Conservation (phyloP, 2,113 vertebrate species). For the Ia io region DNA sequence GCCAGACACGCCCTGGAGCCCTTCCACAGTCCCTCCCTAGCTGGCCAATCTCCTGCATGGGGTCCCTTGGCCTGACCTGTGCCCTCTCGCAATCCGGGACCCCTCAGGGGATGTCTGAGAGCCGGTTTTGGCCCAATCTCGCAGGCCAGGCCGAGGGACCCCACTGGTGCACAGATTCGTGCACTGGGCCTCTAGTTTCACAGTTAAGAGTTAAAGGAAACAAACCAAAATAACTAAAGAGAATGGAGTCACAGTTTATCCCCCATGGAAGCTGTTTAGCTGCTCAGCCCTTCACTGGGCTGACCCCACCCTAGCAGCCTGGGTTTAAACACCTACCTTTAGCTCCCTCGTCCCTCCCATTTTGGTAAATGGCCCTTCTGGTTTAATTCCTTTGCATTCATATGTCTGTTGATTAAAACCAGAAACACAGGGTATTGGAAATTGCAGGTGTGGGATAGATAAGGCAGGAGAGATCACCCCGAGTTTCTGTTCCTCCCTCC, state of each 20-base stretch:
- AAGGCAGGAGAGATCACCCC: background rate
- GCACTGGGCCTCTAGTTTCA: background rate
- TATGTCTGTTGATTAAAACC: constrained; percentile 34
- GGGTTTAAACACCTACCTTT: constrained; percentile 20
- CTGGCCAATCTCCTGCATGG: too few relatives aligned
- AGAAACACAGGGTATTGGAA: background rate
- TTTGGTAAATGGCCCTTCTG: constrained; percentile 24
- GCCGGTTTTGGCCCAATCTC: too few relatives aligned
- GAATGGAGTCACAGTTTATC: too few relatives aligned
- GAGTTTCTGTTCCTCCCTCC: background rate
- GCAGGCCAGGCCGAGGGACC: too few relatives aligned
- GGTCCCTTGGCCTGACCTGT: too few relatives aligned
- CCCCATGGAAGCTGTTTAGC: rapidly evolving
- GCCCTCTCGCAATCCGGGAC: too few relatives aligned
- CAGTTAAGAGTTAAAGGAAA: background rate
- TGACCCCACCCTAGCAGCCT: background rate
- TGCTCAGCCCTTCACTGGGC: background rate
- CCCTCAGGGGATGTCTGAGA: too few relatives aligned
- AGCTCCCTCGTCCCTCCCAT: constrained; percentile 18
- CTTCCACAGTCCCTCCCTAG: too few relatives aligned
- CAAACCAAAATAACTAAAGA: background rate
- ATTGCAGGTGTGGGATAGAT: background rate
- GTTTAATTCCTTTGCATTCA: constrained; percentile 37
- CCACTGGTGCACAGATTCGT: too few relatives aligned
- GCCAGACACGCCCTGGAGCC: too few relatives aligned